Base-by-base conservation (phyloP, 2,113 vertebrate species). In the Vulpes ferrilata region DNA sequence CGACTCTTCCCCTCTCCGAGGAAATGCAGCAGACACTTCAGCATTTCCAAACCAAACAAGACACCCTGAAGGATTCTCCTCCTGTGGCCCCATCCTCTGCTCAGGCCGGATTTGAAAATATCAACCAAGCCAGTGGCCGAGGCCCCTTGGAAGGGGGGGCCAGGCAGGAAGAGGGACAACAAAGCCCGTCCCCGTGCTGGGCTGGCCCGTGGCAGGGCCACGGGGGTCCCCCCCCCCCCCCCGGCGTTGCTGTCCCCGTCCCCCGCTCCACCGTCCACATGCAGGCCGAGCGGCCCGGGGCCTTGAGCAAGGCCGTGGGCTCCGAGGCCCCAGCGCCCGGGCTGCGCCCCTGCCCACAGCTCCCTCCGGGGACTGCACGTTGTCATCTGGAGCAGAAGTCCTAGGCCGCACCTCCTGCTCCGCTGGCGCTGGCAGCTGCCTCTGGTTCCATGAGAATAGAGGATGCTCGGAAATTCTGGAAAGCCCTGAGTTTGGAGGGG, bases 1-100 rank as follows among this genome's bases (percentile, higher is more conserved):
- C 96, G 97, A 94, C 81, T 95, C 94, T 83, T 86, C 82, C 71
- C 55, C 93, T 92, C 95, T 97, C 38, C 82, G 97, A 99, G 98
- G 98, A 99, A 99, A 99, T 98, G 97, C 97, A 96, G 96, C 97
- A 99, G 99, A 99, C 98, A 98, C 98, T 98, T 98, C 98, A 98
- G 98, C 97, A 98, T 98, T 98, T 98, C 98, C 98, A 99, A 99
- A 98, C 98, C 98, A 99, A 98, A 99, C 98, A 99, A 98, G 98
- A 98, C 98, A 98, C 98, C 98, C 98, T 98, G 95, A 98, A 98
- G 96, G 98, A 98, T 96, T 98, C 98, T 98, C 91, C 98, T 98
- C 97, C 98, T 98, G 98, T 94, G 95, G 98, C 97, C 97, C 98
- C 95, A 93, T 98, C 97, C 96, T 98, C 98, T 98, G 98, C 96